Conservation (phyloP, 2,113 vertebrate genomes). For the Zosterops hypoxanthus region DNA sequence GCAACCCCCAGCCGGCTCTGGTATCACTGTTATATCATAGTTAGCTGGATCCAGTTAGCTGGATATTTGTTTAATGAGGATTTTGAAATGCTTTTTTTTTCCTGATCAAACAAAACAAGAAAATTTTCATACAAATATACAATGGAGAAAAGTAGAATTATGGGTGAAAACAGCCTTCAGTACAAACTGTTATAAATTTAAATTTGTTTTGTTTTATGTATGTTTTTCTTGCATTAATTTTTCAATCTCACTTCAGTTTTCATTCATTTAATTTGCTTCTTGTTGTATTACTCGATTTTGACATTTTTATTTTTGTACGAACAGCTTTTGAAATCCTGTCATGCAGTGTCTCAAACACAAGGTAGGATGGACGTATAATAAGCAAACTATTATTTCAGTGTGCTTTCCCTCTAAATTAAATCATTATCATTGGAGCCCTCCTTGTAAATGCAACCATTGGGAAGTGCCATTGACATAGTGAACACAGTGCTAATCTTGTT, state of each 20-base stretch:
- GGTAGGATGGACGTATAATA: slow-evolving; percentile 86
- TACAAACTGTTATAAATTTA: slow-evolving; percentile 40
- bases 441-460: slow-evolving; percentile 37
- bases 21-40: not conserved
- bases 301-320: slow-evolving; percentile 89
- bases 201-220: slow-evolving; percentile 74
- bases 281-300: slow-evolving; percentile 82
- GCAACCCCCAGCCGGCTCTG: not conserved
- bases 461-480: slow-evolving; percentile 41
- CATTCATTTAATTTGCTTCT: slow-evolving; percentile 89
- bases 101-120: not conserved
- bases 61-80: not conserved
- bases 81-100: not conserved
- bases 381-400: slow-evolving; percentile 67
- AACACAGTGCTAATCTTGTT: slow-evolving; percentile 40
- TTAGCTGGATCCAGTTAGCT: not conserved
- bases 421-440: slow-evolving; percentile 33
- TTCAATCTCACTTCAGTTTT: slow-evolving; percentile 78
- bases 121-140: not conserved
- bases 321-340: slow-evolving; percentile 99
- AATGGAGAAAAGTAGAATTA: not conserved
- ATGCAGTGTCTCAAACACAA: slow-evolving; percentile 96
- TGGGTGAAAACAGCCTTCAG: slow-evolving; percentile 13
- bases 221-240: slow-evolving; percentile 77
- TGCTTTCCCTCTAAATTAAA: slow-evolving; percentile 70